Conservation (phyloP, 1,140 invertebrate species). For the Papilio polyxenes region DNA sequence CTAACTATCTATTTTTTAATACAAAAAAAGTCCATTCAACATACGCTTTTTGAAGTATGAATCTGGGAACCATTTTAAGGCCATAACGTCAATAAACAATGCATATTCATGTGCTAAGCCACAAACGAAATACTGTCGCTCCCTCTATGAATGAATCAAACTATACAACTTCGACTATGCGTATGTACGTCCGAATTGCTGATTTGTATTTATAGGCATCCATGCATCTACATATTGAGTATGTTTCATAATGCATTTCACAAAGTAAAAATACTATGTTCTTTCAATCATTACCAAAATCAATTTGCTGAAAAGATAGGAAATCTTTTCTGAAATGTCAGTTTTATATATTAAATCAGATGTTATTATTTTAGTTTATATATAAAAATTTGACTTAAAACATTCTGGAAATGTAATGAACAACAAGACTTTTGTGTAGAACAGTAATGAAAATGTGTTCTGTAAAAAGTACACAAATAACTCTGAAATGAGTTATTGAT, state of each 20-base stretch:
- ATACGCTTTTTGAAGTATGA: background rate
- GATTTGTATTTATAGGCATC: background rate
- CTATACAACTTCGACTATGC: background rate
- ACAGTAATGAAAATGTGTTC: conserved; percentile 9
- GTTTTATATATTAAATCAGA: no score
- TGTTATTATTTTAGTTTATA: no score
- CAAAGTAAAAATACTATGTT: background rate
- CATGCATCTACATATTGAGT: background rate
- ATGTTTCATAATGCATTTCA: background rate
- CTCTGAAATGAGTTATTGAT: conserved; percentile 27
- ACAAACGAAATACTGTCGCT: background rate
- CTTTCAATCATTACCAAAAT: no score
- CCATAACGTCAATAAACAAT: background rate
- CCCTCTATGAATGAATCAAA: background rate
- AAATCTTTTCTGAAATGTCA: no score
- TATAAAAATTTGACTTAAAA: no score
- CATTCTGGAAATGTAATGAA: background rate
- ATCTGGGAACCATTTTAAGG: background rate
- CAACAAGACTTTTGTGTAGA: background rate
- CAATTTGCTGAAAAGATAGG: no score
- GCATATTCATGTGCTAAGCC: background rate
- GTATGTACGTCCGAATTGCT: background rate
- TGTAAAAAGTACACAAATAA: conserved; percentile 10
- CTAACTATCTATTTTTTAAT: background rate
- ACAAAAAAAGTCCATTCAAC: background rate